Percentiles rank a stretch among this genome's conserved stretches.
phyloP scores from a whole-genome alignment of 1,140 invertebrate species.

The Heterodera schachtii region DNA sequence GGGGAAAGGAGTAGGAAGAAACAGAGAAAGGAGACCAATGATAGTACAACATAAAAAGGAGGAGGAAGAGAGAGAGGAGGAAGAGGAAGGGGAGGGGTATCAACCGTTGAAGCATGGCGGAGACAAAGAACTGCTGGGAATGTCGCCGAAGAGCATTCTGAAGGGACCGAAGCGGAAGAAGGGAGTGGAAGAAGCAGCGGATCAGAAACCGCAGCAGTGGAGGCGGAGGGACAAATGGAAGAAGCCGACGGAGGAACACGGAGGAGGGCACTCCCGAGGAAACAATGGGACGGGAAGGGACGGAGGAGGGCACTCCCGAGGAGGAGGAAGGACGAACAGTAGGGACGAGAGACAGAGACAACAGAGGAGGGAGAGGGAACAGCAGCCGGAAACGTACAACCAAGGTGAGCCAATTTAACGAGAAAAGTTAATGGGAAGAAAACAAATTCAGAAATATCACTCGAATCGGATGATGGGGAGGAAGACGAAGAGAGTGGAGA shows the following conservation, averaged over 20 bases:
- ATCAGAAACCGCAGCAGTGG: background rate
- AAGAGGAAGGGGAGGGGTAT: background rate
- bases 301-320: too few species aligned
- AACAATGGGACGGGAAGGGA: too few species aligned
- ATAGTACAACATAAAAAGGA: background rate
- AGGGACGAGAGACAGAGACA: background rate
- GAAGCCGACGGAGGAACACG: background rate
- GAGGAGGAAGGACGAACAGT: background rate
- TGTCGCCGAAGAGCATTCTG: background rate
- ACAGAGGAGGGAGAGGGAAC: background rate
- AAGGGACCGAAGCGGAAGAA: background rate
- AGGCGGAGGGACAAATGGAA: background rate
- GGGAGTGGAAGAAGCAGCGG: background rate
- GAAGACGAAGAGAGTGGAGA: background rate
- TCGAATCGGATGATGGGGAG: background rate
- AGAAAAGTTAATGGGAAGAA: background rate
- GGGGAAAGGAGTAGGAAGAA: background rate
- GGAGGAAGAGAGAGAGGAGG: background rate
- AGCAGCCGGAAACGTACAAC: background rate
- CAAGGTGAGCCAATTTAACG: background rate
- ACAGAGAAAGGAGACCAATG: background rate
- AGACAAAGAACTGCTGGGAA: background rate
- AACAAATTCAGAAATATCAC: background rate
- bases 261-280: too few species aligned
- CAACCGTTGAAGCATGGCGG: background rate